Percentiles rank a stretch among this genome's conserved stretches.
Conservation (phyloP, 2,797 vertebrate species). For the Cirrhinus mrigala region DNA sequence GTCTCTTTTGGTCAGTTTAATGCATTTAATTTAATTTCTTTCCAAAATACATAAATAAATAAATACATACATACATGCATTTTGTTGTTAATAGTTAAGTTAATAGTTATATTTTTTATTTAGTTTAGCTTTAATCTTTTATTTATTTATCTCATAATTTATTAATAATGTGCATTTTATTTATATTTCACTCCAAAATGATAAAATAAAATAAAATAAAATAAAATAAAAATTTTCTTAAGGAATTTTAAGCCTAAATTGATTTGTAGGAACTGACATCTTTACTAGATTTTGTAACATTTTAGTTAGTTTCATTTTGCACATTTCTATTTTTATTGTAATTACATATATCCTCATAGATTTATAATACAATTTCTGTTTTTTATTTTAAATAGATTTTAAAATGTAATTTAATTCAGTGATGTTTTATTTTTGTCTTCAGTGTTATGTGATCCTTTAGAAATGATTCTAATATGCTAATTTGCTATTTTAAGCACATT, state of each 20-base stretch:
- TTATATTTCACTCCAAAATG: no score
- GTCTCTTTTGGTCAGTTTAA: not conserved
- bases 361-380: not conserved
- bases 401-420: no score
- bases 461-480: not conserved
- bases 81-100: no score
- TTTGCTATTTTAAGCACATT: no score
- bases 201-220: no score
- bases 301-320: not conserved
- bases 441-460: not conserved
- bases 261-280: not conserved
- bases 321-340: not conserved
- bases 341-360: no score
- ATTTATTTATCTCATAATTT: no score
- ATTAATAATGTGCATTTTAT: no score
- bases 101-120: no score
- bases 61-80: no score
- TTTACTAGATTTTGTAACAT: not conserved
- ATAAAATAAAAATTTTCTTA: not conserved
- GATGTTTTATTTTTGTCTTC: not conserved
- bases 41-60: no score
- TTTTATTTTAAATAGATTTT: not conserved
- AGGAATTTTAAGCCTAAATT: not conserved
- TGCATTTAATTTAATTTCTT: not conserved
- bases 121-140: no score